phyloP scores from a whole-genome alignment of 2,888 invertebrate genomes.

The Rhagophthalmus giganteus region DNA sequence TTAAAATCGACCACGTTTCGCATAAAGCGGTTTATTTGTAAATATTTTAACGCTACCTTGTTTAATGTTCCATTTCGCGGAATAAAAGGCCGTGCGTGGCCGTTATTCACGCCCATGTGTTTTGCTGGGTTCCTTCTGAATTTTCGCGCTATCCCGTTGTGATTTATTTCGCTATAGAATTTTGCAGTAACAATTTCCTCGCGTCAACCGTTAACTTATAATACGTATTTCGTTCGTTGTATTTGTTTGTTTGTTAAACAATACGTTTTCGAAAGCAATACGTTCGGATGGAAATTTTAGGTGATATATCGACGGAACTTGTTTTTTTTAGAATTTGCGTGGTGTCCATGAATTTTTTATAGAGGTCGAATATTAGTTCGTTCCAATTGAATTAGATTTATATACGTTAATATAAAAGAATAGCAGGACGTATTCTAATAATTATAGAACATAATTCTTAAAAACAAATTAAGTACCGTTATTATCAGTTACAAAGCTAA shows the following conservation, averaged over 20 bases:
- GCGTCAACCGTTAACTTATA: conserved; percentile 29
- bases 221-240: conserved; percentile 7
- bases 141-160: conserved; percentile 9
- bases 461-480: too few species aligned
- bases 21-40: conserved; percentile 24
- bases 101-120: conserved; percentile 14
- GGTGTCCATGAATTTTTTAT: not conserved
- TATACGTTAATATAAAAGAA: not conserved
- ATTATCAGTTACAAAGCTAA: too few species aligned
- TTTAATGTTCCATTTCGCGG: conserved; percentile 21
- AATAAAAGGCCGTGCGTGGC: conserved; percentile 13
- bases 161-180: conserved; percentile 32
- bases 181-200: conserved; percentile 22
- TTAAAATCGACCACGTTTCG: conserved; percentile 19
- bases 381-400: not conserved
- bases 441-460: too few species aligned
- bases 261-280: conserved; percentile 20
- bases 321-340: conserved; percentile 14
- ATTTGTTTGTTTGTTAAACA: conserved; percentile 25
- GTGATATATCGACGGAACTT: conserved; percentile 26
- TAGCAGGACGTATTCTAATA: too few species aligned
- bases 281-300: conserved; percentile 15
- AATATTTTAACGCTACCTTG: conserved; percentile 24
- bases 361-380: not conserved
- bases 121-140: conserved; percentile 1